A percentile compares a stretch with the other conserved stretches of the same genome.
phyloP scores from a whole-genome alignment of 2,113 vertebrate genomes.

The Dascyllus trimaculatus region DNA sequence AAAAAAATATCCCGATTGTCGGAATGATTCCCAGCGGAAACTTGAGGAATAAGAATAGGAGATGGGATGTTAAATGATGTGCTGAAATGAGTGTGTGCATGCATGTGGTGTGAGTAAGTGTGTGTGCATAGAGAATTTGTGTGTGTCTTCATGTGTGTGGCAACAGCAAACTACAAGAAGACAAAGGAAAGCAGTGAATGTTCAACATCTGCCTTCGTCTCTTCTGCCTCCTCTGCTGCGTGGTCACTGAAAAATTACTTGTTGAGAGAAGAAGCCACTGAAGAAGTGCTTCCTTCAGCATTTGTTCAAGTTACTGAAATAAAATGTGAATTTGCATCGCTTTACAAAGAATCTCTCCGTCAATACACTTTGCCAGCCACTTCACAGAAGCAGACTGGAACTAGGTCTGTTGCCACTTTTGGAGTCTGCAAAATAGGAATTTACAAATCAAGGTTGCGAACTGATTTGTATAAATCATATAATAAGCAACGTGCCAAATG shows the following conservation, averaged over 20 bases:
- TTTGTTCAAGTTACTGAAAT: conserved; percentile 28
- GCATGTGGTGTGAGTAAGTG: neutral
- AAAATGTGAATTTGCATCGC: conserved; percentile 48
- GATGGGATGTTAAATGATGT: conserved; percentile 52
- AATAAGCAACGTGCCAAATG: neutral
- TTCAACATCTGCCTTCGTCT: conserved; percentile 12
- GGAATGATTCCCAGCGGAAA: conserved; percentile 48
- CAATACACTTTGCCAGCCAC: neutral
- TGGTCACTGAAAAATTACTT: conserved; percentile 34
- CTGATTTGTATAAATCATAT: neutral
- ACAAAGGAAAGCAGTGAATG: neutral
- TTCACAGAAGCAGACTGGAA: conserved; percentile 32
- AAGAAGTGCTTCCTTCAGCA: conserved; percentile 50
- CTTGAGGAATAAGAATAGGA: conserved; percentile 27
- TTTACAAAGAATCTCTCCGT: conserved; percentile 19
- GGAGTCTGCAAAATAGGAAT: neutral
- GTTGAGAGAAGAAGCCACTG: neutral
- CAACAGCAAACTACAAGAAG: conserved; percentile 1
- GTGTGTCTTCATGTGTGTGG: neutral
- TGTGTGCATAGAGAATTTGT: neutral
- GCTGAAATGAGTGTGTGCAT: conserved; percentile 11
- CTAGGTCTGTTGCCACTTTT: conserved; percentile 12
- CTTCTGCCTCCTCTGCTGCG: neutral
- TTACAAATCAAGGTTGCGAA: neutral
- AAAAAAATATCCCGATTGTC: conserved; percentile 21